Conservation (phyloP, 2,888 invertebrate species). For the Epinotia ramella region DNA sequence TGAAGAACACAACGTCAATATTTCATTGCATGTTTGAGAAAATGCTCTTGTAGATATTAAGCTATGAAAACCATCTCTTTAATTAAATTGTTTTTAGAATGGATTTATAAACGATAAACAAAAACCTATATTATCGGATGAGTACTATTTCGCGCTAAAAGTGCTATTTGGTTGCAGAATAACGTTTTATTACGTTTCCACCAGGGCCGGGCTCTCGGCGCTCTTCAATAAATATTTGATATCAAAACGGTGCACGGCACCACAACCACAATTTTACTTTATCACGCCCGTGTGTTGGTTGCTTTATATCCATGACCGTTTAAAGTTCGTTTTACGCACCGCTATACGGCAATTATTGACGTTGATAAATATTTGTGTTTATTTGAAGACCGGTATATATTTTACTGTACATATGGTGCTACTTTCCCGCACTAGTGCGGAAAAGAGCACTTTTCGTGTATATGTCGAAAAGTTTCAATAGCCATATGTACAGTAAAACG, state of each 20-base stretch:
- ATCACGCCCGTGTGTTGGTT: conserved; percentile 54
- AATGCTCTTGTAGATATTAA: too few species aligned
- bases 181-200: conserved; percentile 63
- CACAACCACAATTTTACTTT: conserved; percentile 61
- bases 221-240: conserved; percentile 69
- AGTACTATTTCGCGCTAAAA: conserved; percentile 60
- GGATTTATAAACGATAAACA: conserved; percentile 43
- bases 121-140: conserved; percentile 46
- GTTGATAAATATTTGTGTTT: conserved; percentile 21
- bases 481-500: too few species aligned
- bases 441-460: too few species aligned
- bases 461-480: too few species aligned
- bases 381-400: background rate
- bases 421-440: too few species aligned
- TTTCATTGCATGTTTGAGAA: too few species aligned
- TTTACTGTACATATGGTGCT: too few species aligned
- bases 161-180: conserved; percentile 64
- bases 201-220: conserved; percentile 54
- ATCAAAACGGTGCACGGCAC: conserved; percentile 54
- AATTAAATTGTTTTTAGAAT: background rate
- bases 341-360: conserved; percentile 49
- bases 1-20: background rate
- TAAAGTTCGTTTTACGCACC: conserved; percentile 44
- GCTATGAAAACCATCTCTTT: background rate
- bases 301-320: conserved; percentile 58